These are phyloP conservation scores for Leontocebus nigricollis DNA, from an alignment of 2,797 vertebrate species.

Conservation along the genomic window DNA sequence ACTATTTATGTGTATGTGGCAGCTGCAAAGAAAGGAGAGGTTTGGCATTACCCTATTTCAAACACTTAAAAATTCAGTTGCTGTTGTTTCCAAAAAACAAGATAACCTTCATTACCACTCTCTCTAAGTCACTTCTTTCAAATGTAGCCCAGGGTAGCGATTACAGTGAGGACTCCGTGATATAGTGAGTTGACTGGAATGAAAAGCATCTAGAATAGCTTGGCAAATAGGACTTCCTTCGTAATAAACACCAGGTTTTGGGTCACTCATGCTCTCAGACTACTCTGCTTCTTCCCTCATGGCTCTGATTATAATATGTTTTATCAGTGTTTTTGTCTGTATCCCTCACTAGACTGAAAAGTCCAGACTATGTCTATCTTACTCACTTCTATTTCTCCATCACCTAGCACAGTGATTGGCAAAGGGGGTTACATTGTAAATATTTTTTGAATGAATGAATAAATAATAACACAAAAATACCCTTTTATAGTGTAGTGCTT, in stretches of 20 bases:
- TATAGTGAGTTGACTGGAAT: neutral
- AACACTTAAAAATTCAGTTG: neutral
- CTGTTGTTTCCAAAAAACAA: neutral
- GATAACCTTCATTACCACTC: neutral
- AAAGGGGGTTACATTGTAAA: neutral
- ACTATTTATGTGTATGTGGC: neutral
- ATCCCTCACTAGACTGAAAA: neutral
- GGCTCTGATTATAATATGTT: neutral
- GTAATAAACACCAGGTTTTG: neutral
- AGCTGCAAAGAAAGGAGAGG: neutral
- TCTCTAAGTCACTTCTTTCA: neutral
- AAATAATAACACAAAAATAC: neutral
- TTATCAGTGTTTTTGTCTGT: neutral
- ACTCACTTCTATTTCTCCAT: neutral
- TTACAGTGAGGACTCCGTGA: neutral
- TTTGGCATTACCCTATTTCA: neutral
- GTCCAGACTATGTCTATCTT: neutral
- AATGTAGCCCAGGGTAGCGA: neutral
- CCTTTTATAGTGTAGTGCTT: neutral
- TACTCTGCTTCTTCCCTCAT: neutral
- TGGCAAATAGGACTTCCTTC: neutral
- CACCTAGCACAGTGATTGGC: neutral
- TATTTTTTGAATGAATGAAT: neutral
- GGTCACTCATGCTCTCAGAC: neutral
- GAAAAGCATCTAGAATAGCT: neutral